phyloP scores from a whole-genome alignment of 2,113 vertebrate species.

The Zosterops hypoxanthus region DNA sequence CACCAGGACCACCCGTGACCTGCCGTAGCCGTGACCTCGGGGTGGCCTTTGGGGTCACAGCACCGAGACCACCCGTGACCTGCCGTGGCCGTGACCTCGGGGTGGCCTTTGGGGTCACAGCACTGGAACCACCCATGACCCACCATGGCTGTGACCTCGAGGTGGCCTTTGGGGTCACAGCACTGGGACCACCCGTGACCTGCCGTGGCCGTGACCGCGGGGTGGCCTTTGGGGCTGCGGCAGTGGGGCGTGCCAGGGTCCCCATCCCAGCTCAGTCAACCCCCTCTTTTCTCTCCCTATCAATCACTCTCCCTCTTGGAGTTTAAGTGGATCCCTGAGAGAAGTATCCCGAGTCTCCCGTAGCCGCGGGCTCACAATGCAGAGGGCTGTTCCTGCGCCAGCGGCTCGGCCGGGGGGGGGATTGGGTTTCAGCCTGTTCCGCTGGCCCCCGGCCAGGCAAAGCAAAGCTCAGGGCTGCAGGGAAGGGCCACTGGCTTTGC shows the following conservation, averaged over 20 bases:
- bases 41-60: not conserved
- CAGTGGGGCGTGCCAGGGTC: rapidly evolving
- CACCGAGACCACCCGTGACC: rapidly evolving
- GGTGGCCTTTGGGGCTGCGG: not conserved
- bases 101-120: not conserved
- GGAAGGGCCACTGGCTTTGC: conserved; percentile 41
- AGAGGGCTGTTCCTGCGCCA: conserved; percentile 64
- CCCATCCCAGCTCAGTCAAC: conserved; percentile 21
- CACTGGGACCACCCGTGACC: rapidly evolving
- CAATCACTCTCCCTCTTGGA: conserved; percentile 69
- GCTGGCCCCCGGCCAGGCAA: conserved; percentile 69
- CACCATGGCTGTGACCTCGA: too few relatives aligned
- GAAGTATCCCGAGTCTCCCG: conserved; percentile 55
- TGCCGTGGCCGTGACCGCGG: rapidly evolving
- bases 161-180: not conserved
- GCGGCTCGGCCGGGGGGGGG: conserved; percentile 36
- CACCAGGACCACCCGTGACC: rapidly evolving
- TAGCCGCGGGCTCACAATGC: conserved; percentile 54
- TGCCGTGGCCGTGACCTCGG: rapidly evolving
- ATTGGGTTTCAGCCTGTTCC: conserved; percentile 73
- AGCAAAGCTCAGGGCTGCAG: conserved; percentile 65
- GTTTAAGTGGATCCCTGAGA: conserved; percentile 73
- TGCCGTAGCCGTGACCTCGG: rapidly evolving
- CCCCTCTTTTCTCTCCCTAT: conserved; percentile 26
- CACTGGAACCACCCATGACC: too few relatives aligned